phyloP scores from a whole-genome alignment of 92 coral and sea anemone species.

The Parazoanthus swiftii region DNA sequence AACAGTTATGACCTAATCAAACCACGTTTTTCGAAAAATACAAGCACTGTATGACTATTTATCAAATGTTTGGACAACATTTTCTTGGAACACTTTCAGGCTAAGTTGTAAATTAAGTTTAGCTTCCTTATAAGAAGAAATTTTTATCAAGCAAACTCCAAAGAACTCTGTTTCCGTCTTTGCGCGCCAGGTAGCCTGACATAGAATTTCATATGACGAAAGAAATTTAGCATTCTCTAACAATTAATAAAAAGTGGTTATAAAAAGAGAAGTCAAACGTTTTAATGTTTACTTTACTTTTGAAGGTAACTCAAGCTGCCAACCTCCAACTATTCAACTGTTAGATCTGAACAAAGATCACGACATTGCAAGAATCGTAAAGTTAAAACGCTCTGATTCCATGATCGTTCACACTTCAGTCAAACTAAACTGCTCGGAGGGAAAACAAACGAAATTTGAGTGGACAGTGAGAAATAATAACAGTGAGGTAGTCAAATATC shows the following conservation, averaged over 20 bases:
- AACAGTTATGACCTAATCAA: too few relatives aligned
- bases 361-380: background rate
- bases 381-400: conserved; percentile 58
- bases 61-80: too few relatives aligned
- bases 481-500: conserved; percentile 3
- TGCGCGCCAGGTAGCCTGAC: background rate
- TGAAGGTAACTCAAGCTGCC: conserved; percentile 42
- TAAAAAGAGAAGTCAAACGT: background rate
- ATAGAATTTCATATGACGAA: too few relatives aligned
- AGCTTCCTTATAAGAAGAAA: too few relatives aligned
- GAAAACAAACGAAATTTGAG: conserved; percentile 45
- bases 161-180: background rate
- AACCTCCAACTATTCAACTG: conserved; percentile 36
- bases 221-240: too few relatives aligned
- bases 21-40: too few relatives aligned
- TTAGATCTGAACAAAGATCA: conserved; percentile 6
- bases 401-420: conserved; percentile 55
- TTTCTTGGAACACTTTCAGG: too few relatives aligned
- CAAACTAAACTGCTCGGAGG: conserved; percentile 51
- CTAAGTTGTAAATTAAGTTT: background rate
- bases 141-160: background rate
- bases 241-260: background rate
- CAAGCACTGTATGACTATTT: too few relatives aligned
- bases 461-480: conserved; percentile 54
- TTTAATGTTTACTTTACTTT: background rate